phyloP scores from a whole-genome alignment of 1,140 invertebrate genomes.

The Drosophila pruinosa region DNA sequence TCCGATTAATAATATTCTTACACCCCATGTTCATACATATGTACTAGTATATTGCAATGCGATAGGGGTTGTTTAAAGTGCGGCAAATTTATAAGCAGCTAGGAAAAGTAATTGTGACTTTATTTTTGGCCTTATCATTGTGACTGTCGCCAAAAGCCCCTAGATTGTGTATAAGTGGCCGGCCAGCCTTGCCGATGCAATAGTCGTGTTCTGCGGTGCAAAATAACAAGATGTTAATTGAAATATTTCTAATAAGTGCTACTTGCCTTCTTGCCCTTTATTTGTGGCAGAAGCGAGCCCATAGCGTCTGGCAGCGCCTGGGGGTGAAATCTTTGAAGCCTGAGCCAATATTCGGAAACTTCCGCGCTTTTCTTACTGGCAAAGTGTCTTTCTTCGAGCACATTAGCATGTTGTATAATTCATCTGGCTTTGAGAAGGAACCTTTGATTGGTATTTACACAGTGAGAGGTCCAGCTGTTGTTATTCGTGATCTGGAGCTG shows the following conservation, averaged over 20 bases:
- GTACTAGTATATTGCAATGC: too few species aligned
- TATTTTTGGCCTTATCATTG: too few species aligned
- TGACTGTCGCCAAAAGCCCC: too few species aligned
- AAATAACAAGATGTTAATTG: slow-evolving; percentile 30
- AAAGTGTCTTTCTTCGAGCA: slow-evolving; percentile 28
- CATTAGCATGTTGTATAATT: slow-evolving; percentile 38
- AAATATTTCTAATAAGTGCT: slow-evolving; percentile 31
- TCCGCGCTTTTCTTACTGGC: slow-evolving; percentile 33
- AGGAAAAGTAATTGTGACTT: too few species aligned
- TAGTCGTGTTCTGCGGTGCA: background rate
- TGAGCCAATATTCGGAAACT: slow-evolving; percentile 70
- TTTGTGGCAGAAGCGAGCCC: slow-evolving; percentile 43
- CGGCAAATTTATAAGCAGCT: too few species aligned
- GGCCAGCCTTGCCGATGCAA: background rate
- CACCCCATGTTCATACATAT: too few species aligned
- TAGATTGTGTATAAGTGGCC: background rate
- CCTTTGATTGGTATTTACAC: slow-evolving; percentile 79
- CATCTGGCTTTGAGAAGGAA: slow-evolving; percentile 45
- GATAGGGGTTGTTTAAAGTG: too few species aligned
- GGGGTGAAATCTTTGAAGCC: slow-evolving; percentile 79
- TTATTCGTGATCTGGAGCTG: slow-evolving; percentile 84
- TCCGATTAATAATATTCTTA: too few species aligned
- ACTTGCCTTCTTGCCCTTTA: slow-evolving; percentile 35
- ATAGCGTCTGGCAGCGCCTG: slow-evolving; percentile 76
- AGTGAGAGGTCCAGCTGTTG: slow-evolving; percentile 78